These are phyloP conservation scores for Drosophila setifemur DNA, from an alignment of 1,140 invertebrate species.

Conservation along the genomic window DNA sequence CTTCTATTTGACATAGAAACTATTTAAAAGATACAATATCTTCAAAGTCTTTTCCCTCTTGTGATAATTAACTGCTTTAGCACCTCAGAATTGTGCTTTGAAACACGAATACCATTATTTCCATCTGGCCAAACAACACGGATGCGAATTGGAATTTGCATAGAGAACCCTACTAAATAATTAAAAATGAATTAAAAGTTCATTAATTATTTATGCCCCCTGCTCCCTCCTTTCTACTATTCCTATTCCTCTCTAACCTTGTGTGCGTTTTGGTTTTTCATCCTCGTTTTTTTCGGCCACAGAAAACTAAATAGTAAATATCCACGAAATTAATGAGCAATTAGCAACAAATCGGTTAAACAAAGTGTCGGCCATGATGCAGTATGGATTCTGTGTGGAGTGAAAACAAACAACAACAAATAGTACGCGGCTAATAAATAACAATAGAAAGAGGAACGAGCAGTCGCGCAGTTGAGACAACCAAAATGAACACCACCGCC, in stretches of 20 bases:
- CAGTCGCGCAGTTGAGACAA: slow-evolving; percentile 66
- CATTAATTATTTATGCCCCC: slow-evolving; percentile 60
- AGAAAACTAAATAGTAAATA: slow-evolving; percentile 25
- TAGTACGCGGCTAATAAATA: slow-evolving; percentile 83
- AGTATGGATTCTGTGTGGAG: slow-evolving; percentile 86
- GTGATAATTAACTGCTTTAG: too few relatives aligned
- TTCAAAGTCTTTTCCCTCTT: too few relatives aligned
- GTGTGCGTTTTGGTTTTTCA: slow-evolving; percentile 35
- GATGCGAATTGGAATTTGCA: slow-evolving; percentile 41
- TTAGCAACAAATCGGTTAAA: slow-evolving; percentile 12
- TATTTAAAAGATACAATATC: too few relatives aligned
- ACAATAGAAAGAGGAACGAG: slow-evolving; percentile 76
- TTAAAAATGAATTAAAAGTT: slow-evolving; percentile 75
- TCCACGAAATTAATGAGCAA: slow-evolving; percentile 25
- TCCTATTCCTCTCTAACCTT: slow-evolving; percentile 17
- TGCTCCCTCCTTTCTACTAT: not conserved
- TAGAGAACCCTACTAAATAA: slow-evolving; percentile 49
- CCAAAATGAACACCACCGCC: slow-evolving; percentile 78
- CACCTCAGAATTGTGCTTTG: too few relatives aligned
- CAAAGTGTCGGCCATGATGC: slow-evolving; percentile 61
- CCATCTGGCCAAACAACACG: slow-evolving; percentile 11
- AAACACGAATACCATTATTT: too few relatives aligned
- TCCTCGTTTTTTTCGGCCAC: too few relatives aligned
- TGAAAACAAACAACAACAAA: slow-evolving; percentile 84
- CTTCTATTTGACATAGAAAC: too few relatives aligned